Evolutionary conservation across 1,140 invertebrate species (phyloP).

Genomic region (Heliconius hewitsoni): DNA sequence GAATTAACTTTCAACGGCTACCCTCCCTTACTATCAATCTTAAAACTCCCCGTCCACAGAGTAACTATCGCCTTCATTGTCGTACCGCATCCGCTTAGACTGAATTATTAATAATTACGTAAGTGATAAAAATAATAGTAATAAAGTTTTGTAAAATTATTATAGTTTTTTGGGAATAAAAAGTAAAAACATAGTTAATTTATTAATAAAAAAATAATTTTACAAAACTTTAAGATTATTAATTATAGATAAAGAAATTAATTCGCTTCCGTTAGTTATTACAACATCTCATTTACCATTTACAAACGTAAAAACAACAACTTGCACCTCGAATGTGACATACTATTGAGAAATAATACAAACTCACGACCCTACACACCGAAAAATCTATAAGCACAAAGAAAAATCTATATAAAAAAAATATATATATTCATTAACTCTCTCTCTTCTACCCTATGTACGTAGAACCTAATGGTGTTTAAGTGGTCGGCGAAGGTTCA

Average conservation of each 20-base stretch:
- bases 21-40: conserved; percentile 67
- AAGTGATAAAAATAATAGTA: too few relatives aligned
- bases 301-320: too few relatives aligned
- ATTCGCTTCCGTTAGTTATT: too few relatives aligned
- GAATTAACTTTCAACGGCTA: conserved; percentile 72
- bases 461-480: conserved; percentile 41
- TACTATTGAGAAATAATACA: background rate
- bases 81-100: background rate
- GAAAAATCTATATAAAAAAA: background rate
- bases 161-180: too few relatives aligned
- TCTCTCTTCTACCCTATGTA: background rate
- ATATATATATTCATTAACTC: background rate
- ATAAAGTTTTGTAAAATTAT: too few relatives aligned
- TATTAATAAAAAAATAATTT: too few relatives aligned
- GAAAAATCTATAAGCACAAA: background rate
- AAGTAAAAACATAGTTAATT: too few relatives aligned
- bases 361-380: background rate
- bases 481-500: conserved; percentile 66
- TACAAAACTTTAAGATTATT: too few relatives aligned
- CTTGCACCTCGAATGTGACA: too few relatives aligned
- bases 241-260: too few relatives aligned
- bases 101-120: background rate
- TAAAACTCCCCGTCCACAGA: conserved; percentile 46
- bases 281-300: too few relatives aligned
- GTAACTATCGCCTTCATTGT: background rate